Evolutionary conservation across 30 jellyfish, hydroid and myxozoan species (phyloP).

Genomic region (Calvadosia cruxmelitensis): DNA sequence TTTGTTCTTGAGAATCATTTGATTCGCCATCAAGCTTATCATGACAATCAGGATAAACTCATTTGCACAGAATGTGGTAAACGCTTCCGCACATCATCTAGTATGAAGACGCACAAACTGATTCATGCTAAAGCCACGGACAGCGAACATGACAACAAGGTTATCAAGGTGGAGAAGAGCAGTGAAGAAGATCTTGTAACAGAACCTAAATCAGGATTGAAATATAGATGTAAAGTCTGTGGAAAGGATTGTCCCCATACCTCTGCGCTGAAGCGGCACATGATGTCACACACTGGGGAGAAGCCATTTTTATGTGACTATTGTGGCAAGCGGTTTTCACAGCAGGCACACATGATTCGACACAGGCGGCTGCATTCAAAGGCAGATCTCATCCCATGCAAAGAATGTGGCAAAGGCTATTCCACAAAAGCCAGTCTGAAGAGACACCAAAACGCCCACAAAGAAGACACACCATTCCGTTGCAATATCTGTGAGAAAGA

Average conservation of each 20-base stretch:
- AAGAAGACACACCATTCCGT: background rate
- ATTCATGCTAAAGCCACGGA: too few species aligned
- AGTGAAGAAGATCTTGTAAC: too few species aligned
- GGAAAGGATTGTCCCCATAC: background rate
- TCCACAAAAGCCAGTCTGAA: background rate
- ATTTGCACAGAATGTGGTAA: background rate
- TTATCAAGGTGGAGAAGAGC: background rate
- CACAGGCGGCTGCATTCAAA: background rate
- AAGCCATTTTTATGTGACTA: background rate
- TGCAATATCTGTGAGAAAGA: background rate
- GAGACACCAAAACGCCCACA: background rate
- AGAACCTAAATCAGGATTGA: background rate
- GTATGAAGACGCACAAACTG: background rate
- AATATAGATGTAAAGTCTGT: background rate
- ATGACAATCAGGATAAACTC: background rate
- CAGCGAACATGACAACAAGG: background rate
- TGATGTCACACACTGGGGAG: background rate
- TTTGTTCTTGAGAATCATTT: conserved; percentile 5
- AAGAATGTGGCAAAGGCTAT: background rate
- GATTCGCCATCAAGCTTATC: conserved; percentile 12
- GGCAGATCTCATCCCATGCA: background rate
- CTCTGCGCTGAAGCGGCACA: background rate
- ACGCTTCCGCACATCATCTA: background rate
- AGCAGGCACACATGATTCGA: background rate
- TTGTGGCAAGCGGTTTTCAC: background rate